These are phyloP conservation scores for Eudasyphora cyanicolor DNA, from an alignment of 2,888 invertebrate species.

Conservation along the genomic window DNA sequence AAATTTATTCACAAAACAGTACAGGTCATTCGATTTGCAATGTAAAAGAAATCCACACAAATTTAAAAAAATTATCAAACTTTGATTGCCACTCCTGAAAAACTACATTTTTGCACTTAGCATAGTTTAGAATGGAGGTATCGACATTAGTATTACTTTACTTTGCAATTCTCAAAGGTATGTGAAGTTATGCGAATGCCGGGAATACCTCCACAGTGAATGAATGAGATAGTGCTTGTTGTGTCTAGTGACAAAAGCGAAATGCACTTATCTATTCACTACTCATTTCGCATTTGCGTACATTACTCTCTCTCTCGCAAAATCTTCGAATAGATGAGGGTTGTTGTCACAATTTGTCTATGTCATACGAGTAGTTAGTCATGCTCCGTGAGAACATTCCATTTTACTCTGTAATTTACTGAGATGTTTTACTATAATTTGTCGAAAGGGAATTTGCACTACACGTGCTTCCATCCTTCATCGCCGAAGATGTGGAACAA, in stretches of 20 bases:
- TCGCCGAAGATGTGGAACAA: constrained; percentile 44
- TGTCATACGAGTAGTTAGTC: neutral
- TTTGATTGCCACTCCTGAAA: too few relatives aligned
- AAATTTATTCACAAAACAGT: too few relatives aligned
- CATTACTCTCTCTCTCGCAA: neutral
- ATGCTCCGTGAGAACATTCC: constrained; percentile 50
- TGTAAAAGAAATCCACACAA: too few relatives aligned
- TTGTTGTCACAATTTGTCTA: constrained; percentile 5
- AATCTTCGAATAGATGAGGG: constrained; percentile 28
- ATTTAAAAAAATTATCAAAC: too few relatives aligned
- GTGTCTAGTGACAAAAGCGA: neutral
- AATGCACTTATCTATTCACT: constrained; percentile 8
- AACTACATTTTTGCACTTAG: too few relatives aligned
- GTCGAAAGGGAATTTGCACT: constrained; percentile 30
- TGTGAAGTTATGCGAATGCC: neutral
- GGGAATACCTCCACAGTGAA: neutral
- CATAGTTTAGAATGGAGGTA: too few relatives aligned
- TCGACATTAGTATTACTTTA: too few relatives aligned
- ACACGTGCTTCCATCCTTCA: constrained; percentile 58
- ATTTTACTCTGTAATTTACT: neutral
- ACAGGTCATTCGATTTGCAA: too few relatives aligned
- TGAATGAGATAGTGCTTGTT: neutral
- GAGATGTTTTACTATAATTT: constrained; percentile 55
- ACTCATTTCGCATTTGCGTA: constrained; percentile 35
- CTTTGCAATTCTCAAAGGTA: neutral